These are phyloP conservation scores for Diachrysia chrysitis DNA, from an alignment of 2,888 invertebrate species.

Conservation along the genomic window DNA sequence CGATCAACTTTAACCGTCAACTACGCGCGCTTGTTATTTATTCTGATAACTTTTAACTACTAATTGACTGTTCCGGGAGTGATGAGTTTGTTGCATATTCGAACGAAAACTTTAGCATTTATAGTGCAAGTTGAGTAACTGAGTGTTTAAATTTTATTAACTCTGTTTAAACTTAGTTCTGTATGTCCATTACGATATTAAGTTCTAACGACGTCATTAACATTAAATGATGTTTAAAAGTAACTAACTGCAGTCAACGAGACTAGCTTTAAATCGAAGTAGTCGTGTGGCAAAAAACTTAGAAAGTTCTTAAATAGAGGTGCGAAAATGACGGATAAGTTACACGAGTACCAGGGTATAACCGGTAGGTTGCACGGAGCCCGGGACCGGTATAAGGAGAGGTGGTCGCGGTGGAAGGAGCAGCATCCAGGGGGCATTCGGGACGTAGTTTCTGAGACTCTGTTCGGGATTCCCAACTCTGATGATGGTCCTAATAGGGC, in stretches of 20 bases:
- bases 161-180: too few relatives aligned
- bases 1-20: slow-evolving; percentile 42
- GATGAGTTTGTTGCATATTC: slow-evolving; percentile 12
- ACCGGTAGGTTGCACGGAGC: slow-evolving; percentile 92
- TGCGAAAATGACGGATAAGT: slow-evolving; percentile 92
- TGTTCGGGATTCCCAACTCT: slow-evolving; percentile 82
- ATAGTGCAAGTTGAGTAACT: background rate
- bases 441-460: slow-evolving; percentile 83
- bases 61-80: slow-evolving; percentile 26
- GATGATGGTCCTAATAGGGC: slow-evolving; percentile 78
- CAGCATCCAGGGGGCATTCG: slow-evolving; percentile 88
- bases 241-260: background rate
- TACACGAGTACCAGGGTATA: slow-evolving; percentile 94
- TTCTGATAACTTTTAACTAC: slow-evolving; percentile 16
- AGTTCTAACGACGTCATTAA: background rate
- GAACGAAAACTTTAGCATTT: background rate
- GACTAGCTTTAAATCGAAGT: background rate
- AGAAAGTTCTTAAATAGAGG: background rate
- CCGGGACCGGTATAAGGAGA: slow-evolving; percentile 91
- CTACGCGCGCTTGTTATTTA: slow-evolving; percentile 42
- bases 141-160: background rate
- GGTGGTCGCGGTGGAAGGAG: slow-evolving; percentile 90
- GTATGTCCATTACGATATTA: too few relatives aligned
- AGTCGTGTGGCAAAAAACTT: background rate
- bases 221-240: background rate